Evolutionary conservation across 2,113 vertebrate species (phyloP).

Genomic region (Natator depressus): DNA sequence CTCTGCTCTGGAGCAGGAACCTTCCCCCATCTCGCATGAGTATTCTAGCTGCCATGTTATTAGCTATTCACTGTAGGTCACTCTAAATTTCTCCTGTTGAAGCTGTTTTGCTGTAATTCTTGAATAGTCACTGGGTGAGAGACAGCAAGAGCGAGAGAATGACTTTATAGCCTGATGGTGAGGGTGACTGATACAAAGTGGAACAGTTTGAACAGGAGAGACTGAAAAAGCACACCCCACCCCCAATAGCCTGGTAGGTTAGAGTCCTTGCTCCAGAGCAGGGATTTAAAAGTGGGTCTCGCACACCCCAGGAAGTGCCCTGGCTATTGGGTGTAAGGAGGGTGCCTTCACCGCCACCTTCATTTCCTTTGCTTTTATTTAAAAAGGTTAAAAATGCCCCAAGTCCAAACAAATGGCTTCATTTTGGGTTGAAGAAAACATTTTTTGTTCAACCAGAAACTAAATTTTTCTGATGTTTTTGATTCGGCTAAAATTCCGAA

Average conservation of each 20-base stretch:
- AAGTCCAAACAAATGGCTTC: background rate
- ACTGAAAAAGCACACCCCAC: background rate
- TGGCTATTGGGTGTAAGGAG: background rate
- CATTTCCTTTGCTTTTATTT: background rate
- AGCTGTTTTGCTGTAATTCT: no score
- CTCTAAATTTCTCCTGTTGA: no score
- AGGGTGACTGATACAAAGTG: no score
- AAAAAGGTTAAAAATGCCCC: background rate
- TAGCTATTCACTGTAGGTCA: no score
- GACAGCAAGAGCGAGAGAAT: no score
- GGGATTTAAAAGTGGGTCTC: background rate
- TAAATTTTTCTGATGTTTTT: background rate
- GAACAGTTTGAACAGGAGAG: no score
- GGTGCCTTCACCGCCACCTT: no score
- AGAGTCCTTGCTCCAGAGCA: background rate
- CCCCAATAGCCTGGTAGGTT: background rate
- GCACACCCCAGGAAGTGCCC: background rate
- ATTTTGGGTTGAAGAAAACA: background rate
- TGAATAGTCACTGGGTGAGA: no score
- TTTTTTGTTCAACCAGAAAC: background rate
- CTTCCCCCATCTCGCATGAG: no score
- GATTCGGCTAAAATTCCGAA: background rate
- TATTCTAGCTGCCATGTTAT: no score
- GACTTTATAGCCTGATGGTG: no score
- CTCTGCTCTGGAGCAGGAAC: no score